Evolutionary conservation across 2,113 vertebrate genomes (phyloP), one percentile per base, ranked within the genome.

Genomic region (Martes martes): DNA sequence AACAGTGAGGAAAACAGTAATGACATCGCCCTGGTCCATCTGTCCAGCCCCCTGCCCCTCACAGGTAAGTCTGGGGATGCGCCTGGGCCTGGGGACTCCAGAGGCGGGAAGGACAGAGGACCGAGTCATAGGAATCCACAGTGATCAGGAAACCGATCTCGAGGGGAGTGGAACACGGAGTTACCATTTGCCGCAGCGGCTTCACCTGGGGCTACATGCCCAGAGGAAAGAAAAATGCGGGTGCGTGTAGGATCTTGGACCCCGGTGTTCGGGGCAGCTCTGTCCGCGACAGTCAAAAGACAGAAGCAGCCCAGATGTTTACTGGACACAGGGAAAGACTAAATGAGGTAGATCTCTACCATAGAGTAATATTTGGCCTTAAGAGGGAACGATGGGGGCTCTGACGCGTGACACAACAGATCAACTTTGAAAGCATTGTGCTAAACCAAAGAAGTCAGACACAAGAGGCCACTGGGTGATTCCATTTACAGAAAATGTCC

Each of bases 1-100:
- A 99, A 98, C 98, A 99, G 99, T 0, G 99, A 99, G 11, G 99
- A 99, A 98, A 99, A 99, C 98, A 99, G 99, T 98, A 99, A 99
- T 1, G 99, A 99, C 69, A 99, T 99, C 0, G 99, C 99, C 1
- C 98, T 99, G 45, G 97, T 99, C 84, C 99, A 99, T 31, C 99
- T 99, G 24, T 98, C 98, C 5, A 98, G 98, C 2, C 98, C 99
- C 0, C 98, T 99, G 74, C 98, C 98, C 90, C 99, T 99, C 94
- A 99, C 98, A 2, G 99, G 99, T 99, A 98, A 86, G 97, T 47
- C 57, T 74, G 69, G 78, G 61, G 7, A 8, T 7, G 26, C 16
- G 65, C 7, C 79, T 52, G 7, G 57, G 78, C 59, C 39, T 63
- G 42, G 73, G 78, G 59, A 47, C 63, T 7, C 6, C 63, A 23